Conservation (phyloP, 2,888 invertebrate species). For the Drosophila flavopinicola region DNA sequence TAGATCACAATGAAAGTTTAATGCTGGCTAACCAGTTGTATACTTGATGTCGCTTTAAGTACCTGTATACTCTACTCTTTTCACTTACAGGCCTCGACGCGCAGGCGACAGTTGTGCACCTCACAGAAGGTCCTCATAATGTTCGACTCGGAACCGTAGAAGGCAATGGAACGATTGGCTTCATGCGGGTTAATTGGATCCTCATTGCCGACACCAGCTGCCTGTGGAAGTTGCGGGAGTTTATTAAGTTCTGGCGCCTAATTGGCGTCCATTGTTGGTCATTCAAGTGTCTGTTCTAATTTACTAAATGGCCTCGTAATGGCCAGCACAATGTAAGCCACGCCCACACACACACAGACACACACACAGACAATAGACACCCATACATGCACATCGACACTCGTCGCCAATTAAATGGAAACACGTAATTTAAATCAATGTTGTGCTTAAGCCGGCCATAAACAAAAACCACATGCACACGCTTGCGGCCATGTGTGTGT, state of each 20-base stretch:
- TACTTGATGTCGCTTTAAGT: too few relatives aligned
- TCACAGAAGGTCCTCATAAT: slow-evolving; percentile 79
- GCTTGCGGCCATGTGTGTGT: slow-evolving; percentile 59
- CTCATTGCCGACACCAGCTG: slow-evolving; percentile 76
- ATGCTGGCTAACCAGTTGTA: too few relatives aligned
- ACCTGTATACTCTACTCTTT: not conserved
- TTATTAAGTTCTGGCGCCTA: slow-evolving; percentile 54
- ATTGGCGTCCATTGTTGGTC: slow-evolving; percentile 58
- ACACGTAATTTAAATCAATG: slow-evolving; percentile 81
- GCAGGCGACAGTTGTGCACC: slow-evolving; percentile 79
- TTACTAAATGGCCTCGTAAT: slow-evolving; percentile 69
- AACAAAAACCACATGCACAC: slow-evolving; percentile 75
- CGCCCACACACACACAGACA: slow-evolving; percentile 22
- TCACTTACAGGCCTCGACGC: slow-evolving; percentile 79
- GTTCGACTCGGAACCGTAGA: slow-evolving; percentile 79
- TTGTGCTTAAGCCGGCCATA: slow-evolving; percentile 72
- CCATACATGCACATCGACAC: slow-evolving; percentile 55
- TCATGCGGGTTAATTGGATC: slow-evolving; percentile 72
- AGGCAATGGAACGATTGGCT: slow-evolving; percentile 68
- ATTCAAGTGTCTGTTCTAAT: slow-evolving; percentile 69
- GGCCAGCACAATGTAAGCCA: slow-evolving; percentile 40
- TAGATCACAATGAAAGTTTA: too few relatives aligned
- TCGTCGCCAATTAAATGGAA: slow-evolving; percentile 76
- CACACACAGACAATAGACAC: slow-evolving; percentile 2
- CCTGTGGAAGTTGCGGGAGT: slow-evolving; percentile 54